Conservation (phyloP, 2,888 invertebrate species). For the Tiphia femorata region DNA sequence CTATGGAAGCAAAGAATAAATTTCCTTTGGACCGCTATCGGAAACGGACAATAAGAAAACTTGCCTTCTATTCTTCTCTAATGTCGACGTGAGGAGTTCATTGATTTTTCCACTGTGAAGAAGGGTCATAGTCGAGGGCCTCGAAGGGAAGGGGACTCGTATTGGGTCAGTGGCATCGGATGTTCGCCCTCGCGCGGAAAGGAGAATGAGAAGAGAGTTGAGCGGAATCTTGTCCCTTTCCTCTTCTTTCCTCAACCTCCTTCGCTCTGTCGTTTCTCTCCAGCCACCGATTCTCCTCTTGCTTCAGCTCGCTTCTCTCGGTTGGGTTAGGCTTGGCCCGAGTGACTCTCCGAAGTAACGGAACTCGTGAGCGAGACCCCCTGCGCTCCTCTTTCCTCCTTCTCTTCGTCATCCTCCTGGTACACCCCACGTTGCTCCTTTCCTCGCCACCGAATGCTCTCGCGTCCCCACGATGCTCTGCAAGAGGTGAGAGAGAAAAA, state of each 20-base stretch:
- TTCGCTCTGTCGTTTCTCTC: neutral
- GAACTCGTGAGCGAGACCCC: slow-evolving; percentile 31
- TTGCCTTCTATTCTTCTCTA: too few relatives aligned
- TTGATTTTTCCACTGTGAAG: too few relatives aligned
- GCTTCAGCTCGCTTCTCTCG: slow-evolving; percentile 24
- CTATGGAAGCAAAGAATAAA: too few relatives aligned
- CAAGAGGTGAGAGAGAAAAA: too few relatives aligned
- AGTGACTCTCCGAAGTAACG: slow-evolving; percentile 45
- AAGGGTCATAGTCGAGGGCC: too few relatives aligned
- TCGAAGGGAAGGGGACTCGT: too few relatives aligned
- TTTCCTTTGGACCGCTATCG: too few relatives aligned
- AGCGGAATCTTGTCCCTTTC: neutral
- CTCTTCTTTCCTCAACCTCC: slow-evolving; percentile 3
- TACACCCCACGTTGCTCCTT: slow-evolving; percentile 19
- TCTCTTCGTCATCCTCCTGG: neutral
- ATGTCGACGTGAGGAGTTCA: too few relatives aligned
- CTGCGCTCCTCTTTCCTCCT: slow-evolving; percentile 8
- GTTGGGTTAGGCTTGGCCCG: slow-evolving; percentile 49
- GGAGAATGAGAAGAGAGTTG: slow-evolving; percentile 31
- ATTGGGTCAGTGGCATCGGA: slow-evolving; percentile 45
- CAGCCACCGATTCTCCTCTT: neutral
- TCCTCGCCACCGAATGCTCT: slow-evolving; percentile 33
- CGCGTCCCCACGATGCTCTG: neutral
- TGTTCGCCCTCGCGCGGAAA: slow-evolving; percentile 27
- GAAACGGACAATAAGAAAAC: too few relatives aligned